Evolutionary conservation across 2,888 invertebrate genomes (phyloP).

Genomic region (Acrobasis repandana): DNA sequence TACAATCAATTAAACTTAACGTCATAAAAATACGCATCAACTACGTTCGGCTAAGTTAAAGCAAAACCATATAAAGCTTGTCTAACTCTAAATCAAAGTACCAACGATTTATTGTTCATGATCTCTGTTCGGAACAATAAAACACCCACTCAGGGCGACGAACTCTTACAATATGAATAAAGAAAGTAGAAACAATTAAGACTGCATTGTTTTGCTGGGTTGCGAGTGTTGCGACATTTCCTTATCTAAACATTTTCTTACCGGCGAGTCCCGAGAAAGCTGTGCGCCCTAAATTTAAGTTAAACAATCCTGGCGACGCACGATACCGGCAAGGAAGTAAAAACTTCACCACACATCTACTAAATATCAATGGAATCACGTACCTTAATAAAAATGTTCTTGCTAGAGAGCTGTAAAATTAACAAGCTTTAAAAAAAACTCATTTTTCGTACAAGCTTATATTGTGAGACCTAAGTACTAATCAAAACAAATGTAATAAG

Average conservation of each 20-base stretch:
- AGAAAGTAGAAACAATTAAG: conserved; percentile 69
- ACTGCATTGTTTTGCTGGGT: conserved; percentile 71
- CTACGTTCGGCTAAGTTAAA: neutral
- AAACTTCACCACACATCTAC: too few relatives aligned
- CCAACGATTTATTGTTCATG: conserved; percentile 41
- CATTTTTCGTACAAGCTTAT: too few relatives aligned
- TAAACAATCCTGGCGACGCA: conserved; percentile 44
- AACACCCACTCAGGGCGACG: conserved; percentile 61
- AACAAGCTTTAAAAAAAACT: too few relatives aligned
- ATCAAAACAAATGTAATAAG: too few relatives aligned
- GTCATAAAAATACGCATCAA: neutral
- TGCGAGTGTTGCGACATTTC: conserved; percentile 70
- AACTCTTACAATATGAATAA: conserved; percentile 54
- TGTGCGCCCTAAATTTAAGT: conserved; percentile 48
- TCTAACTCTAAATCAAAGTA: neutral
- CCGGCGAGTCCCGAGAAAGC: conserved; percentile 50
- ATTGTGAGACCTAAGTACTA: too few relatives aligned
- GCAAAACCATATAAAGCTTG: neutral
- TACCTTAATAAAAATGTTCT: too few relatives aligned
- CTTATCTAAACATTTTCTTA: conserved; percentile 66
- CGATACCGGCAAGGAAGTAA: conserved; percentile 20
- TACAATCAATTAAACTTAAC: too few relatives aligned
- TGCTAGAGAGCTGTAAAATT: too few relatives aligned
- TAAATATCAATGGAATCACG: too few relatives aligned
- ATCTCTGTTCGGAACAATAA: conserved; percentile 43